Evolutionary conservation across 2,113 vertebrate species (phyloP).

Genomic region (Lipotes vexillifer): DNA sequence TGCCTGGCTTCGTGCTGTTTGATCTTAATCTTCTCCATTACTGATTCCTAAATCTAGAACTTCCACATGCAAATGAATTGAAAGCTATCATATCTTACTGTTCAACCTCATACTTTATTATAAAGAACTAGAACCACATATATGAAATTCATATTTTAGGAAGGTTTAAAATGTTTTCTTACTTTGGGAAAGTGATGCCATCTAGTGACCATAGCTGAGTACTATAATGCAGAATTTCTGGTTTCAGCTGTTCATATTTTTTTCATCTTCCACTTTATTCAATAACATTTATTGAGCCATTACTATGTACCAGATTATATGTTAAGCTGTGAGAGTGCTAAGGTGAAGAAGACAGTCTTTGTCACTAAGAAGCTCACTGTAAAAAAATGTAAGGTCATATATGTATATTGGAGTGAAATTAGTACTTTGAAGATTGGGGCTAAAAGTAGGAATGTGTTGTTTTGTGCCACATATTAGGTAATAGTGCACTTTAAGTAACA

Average conservation of each 20-base stretch:
- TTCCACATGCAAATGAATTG: neutral
- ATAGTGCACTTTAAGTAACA: neutral
- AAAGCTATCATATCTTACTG: neutral
- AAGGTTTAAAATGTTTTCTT: neutral
- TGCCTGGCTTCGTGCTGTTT: neutral
- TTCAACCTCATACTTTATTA: neutral
- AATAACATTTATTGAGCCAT: neutral
- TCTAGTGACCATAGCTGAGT: neutral
- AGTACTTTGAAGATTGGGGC: neutral
- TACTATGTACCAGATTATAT: neutral
- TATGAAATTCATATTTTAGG: neutral
- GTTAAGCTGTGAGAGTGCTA: neutral
- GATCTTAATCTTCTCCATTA: neutral
- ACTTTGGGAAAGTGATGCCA: neutral
- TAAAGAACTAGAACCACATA: neutral
- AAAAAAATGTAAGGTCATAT: neutral
- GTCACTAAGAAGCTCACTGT: neutral
- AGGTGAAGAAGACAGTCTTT: neutral
- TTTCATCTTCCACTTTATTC: neutral
- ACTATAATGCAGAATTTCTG: neutral
- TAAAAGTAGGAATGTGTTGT: neutral
- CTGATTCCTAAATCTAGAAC: neutral
- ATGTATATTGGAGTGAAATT: neutral
- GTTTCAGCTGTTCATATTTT: neutral
- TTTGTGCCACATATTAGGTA: neutral